Conservation (phyloP, 2,888 invertebrate species). For the Nomada lathburiana region DNA sequence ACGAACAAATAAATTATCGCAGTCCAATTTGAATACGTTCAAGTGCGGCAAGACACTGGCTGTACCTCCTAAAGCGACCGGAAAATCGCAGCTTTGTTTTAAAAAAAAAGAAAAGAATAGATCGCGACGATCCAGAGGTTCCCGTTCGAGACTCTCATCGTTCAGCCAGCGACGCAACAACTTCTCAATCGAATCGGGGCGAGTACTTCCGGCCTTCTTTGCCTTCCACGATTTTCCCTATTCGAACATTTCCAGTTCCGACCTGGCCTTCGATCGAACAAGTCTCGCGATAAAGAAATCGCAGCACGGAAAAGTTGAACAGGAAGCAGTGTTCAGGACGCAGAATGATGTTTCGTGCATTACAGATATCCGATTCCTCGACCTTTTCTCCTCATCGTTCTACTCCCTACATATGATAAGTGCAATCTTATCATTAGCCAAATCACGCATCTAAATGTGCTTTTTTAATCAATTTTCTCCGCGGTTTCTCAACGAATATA, state of each 20-base stretch:
- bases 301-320: constrained; percentile 22
- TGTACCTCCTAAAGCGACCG: no score
- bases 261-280: not conserved
- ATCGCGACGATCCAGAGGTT: constrained; percentile 12
- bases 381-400: constrained; percentile 13
- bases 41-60: no score
- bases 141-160: not conserved
- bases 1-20: no score
- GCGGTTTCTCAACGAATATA: no score
- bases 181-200: constrained; percentile 30
- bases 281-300: constrained; percentile 15
- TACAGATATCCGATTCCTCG: constrained; percentile 8
- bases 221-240: not conserved
- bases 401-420: not conserved
- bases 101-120: not conserved
- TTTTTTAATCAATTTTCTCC: not conserved
- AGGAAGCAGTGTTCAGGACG: constrained; percentile 20
- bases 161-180: constrained; percentile 4
- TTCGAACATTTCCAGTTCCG: not conserved
- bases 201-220: constrained; percentile 16
- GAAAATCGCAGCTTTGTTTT: not conserved
- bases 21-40: no score
- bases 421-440: not conserved
- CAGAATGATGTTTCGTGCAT: constrained; percentile 41
- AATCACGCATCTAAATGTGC: constrained; percentile 9